Evolutionary conservation across 2,888 invertebrate species (phyloP).

Genomic region (Eueremaeus valkanovi): DNA sequence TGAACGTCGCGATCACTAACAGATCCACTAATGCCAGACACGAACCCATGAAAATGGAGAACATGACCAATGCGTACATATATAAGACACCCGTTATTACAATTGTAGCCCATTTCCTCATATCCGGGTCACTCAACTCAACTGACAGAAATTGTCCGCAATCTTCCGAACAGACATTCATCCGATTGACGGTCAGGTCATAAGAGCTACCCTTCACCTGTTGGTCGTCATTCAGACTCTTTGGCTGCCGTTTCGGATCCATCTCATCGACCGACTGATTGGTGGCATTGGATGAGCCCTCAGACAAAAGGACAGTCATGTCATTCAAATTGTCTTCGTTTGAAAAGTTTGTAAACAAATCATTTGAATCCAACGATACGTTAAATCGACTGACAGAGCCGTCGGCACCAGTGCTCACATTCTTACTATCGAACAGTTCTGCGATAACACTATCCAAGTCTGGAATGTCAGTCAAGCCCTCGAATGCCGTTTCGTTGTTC

Average conservation of each 20-base stretch:
- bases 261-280: too few relatives aligned
- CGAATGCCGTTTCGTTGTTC: neutral
- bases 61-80: conserved; percentile 20
- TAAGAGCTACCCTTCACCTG: neutral
- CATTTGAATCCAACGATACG: neutral
- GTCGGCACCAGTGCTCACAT: neutral
- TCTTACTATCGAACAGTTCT: neutral
- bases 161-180: conserved; percentile 9
- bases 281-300: neutral
- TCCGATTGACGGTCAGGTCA: neutral
- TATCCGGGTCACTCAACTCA: neutral
- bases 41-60: conserved; percentile 6
- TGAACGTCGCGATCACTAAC: conserved; percentile 1
- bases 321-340: neutral
- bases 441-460: neutral
- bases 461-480: neutral
- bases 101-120: conserved; percentile 23
- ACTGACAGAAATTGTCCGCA: neutral
- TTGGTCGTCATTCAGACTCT: neutral
- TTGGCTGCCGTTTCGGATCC: neutral
- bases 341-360: neutral
- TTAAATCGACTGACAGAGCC: neutral
- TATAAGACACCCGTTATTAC: conserved; percentile 10
- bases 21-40: neutral
- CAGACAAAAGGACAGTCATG: neutral